A percentile compares a stretch with the other conserved stretches of the same genome.
These are phyloP conservation scores for Stylophora pistillata DNA, from an alignment of 64 coral and sea anemone species.

Conservation along the genomic window DNA sequence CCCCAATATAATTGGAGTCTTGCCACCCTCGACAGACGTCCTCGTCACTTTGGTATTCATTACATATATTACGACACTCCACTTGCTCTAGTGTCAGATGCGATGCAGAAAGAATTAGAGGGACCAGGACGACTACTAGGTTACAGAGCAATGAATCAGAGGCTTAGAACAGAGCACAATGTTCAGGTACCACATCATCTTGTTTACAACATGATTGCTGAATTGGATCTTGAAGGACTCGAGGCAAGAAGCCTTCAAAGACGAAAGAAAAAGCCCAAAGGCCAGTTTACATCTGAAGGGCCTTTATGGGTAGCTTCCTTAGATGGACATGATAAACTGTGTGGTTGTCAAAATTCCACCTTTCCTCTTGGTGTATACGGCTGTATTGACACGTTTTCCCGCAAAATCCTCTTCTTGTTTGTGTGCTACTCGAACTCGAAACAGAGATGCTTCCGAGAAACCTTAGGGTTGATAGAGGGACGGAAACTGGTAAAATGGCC, in stretches of 20 bases:
- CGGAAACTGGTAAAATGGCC: neutral
- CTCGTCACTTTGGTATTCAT: too few relatives aligned
- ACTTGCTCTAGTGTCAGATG: constrained; percentile 40
- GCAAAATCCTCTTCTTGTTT: constrained; percentile 68
- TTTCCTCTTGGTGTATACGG: constrained; percentile 69
- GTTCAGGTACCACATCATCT: constrained; percentile 56
- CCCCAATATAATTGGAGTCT: constrained; percentile 72
- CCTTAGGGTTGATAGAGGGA: constrained; percentile 20
- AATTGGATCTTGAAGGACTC: constrained; percentile 37
- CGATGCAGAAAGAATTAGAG: constrained; percentile 59
- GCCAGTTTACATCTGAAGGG: constrained; percentile 51
- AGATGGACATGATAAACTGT: constrained; percentile 67
- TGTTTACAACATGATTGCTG: too few relatives aligned
- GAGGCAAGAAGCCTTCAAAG: neutral
- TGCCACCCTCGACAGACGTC: constrained; percentile 51
- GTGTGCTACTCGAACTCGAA: constrained; percentile 55
- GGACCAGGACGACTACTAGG: constrained; percentile 56
- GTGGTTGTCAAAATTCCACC: constrained; percentile 45
- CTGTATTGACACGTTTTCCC: constrained; percentile 66
- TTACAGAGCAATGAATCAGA: constrained; percentile 38
- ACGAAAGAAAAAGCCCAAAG: constrained; percentile 64
- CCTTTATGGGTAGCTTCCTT: constrained; percentile 51
- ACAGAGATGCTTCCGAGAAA: constrained; percentile 38
- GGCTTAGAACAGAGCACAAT: constrained; percentile 19
- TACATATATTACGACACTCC: too few relatives aligned